Conservation (phyloP, 2,888 invertebrate species). For the Bibio marci region DNA sequence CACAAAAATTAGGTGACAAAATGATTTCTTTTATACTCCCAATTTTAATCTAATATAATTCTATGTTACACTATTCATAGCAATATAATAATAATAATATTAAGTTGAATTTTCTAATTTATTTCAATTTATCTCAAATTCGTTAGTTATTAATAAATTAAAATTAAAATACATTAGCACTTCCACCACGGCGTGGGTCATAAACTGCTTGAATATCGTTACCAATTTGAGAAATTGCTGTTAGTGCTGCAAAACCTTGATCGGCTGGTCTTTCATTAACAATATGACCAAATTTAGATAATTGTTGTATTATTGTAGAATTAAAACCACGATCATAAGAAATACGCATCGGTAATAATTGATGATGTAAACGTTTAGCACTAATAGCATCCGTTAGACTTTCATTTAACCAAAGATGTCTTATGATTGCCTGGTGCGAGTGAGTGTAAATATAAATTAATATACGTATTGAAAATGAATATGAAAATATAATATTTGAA, state of each 20-base stretch:
- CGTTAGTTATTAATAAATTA: no score
- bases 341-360: slow-evolving; percentile 59
- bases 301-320: not conserved
- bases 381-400: slow-evolving; percentile 49
- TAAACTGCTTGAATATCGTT: not conserved
- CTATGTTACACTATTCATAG: no score
- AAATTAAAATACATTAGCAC: not conserved
- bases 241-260: slow-evolving; percentile 6
- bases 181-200: slow-evolving; percentile 3
- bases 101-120: no score
- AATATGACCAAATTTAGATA: slow-evolving; percentile 2
- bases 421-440: slow-evolving; percentile 39
- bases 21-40: no score
- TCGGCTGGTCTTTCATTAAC: not conserved
- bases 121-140: no score
- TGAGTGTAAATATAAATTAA: slow-evolving; percentile 4
- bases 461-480: not conserved
- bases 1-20: no score
- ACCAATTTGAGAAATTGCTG: slow-evolving; percentile 2
- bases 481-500: not conserved
- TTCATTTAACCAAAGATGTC: slow-evolving; percentile 45
- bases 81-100: no score
- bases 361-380: slow-evolving; percentile 67
- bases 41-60: no score
- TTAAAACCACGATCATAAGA: slow-evolving; percentile 38